Percentiles rank a stretch among this genome's conserved stretches.
phyloP scores from a whole-genome alignment of 2,113 vertebrate genomes.

The Hylia prasina region DNA sequence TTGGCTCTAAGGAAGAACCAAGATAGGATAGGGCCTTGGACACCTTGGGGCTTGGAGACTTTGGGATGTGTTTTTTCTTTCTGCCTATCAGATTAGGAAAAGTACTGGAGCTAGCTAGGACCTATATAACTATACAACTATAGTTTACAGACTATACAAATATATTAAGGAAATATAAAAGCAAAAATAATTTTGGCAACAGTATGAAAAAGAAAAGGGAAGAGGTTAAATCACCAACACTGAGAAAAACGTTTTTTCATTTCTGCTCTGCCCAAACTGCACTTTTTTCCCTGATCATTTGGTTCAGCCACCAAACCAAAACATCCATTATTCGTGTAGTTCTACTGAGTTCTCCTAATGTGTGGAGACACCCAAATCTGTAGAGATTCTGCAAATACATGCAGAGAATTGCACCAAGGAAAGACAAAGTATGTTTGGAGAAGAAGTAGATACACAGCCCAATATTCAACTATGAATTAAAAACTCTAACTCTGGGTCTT shows the following conservation, averaged over 20 bases:
- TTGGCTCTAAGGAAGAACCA: not conserved
- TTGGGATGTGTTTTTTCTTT: not conserved
- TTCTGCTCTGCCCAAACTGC: not conserved
- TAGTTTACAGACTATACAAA: not conserved
- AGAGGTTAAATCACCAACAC: not conserved
- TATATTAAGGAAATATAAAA: not conserved
- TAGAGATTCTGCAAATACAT: not conserved
- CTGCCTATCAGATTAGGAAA: not conserved
- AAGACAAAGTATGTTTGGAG: conserved; percentile 6
- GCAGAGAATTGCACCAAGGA: not conserved
- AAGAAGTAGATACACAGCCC: not conserved
- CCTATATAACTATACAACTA: not conserved
- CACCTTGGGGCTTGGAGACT: not conserved
- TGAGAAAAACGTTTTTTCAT: not conserved
- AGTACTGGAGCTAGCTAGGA: not conserved
- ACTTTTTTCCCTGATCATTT: not conserved
- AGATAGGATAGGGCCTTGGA: not conserved
- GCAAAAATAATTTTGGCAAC: not conserved
- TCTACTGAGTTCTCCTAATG: not conserved
- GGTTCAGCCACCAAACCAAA: not conserved
- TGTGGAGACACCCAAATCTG: not conserved
- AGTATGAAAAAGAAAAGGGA: not conserved
- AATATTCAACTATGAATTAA: not conserved
- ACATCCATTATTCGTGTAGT: conserved; percentile 2
- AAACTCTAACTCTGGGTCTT: not conserved